These are phyloP conservation scores for Chaenocephalus aceratus DNA, from an alignment of 2,113 vertebrate species.

Conservation along the genomic window DNA sequence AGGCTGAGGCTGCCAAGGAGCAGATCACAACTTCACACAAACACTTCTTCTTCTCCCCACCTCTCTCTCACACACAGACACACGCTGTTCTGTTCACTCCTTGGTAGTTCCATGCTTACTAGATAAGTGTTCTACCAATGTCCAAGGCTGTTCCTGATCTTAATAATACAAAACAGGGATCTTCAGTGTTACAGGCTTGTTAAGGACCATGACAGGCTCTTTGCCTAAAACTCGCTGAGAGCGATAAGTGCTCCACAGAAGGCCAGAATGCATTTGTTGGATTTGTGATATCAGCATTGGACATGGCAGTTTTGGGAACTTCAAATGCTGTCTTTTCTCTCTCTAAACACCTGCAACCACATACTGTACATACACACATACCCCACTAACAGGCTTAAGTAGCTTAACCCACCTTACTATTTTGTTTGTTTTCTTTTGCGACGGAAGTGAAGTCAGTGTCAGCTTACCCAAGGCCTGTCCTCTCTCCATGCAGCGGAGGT, in stretches of 20 bases:
- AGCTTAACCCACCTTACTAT: conserved; percentile 44
- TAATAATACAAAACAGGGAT: conserved; percentile 18
- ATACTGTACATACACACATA: conserved; percentile 15
- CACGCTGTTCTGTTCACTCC: conserved; percentile 4
- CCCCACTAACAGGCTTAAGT: conserved; percentile 35
- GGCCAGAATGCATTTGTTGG: conserved; percentile 25
- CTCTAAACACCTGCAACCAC: conserved; percentile 49
- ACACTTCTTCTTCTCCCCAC: conserved; percentile 40
- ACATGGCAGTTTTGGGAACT: conserved; percentile 14
- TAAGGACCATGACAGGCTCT: conserved; percentile 1
- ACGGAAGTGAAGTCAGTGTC: conserved; percentile 56
- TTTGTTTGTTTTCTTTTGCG: conserved; percentile 60
- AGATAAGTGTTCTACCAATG: conserved; percentile 24
- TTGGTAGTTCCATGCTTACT: conserved; percentile 15
- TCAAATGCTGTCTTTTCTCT: conserved; percentile 3
- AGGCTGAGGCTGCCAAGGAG: conserved; percentile 59
- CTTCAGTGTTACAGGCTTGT: conserved; percentile 1
- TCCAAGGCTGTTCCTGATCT: conserved; percentile 22
- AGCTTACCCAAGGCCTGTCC: conserved; percentile 40
- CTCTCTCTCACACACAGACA: conserved; percentile 4
- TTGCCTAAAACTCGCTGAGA: conserved; percentile 25
- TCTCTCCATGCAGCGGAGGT: conserved; percentile 38
- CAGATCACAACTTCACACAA: conserved; percentile 51
- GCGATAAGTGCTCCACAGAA: conserved; percentile 22
- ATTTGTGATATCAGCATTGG: conserved; percentile 22